A percentile compares a stretch with the other conserved stretches of the same genome.
Conservation (phyloP, 2,113 vertebrate genomes). For the Ptilorrhoa leucosticta region DNA sequence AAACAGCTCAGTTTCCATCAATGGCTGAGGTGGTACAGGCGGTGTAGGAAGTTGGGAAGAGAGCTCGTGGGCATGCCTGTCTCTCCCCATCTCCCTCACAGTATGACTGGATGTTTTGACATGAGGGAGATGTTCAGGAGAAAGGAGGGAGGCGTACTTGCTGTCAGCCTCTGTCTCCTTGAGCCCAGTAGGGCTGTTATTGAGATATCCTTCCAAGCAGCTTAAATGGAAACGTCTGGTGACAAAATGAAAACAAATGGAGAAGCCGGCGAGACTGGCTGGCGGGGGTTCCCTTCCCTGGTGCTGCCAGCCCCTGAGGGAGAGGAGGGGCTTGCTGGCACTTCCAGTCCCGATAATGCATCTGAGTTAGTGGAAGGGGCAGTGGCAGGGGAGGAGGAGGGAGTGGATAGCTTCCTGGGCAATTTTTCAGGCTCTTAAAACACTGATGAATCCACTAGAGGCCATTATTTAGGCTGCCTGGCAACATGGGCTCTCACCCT, state of each 20-base stretch:
- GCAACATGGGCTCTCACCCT: not conserved
- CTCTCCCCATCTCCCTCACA: not conserved
- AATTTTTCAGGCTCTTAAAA: constrained; percentile 18
- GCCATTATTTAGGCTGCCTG: constrained; percentile 8
- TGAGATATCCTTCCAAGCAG: constrained; percentile 60
- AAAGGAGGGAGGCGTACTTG: not conserved
- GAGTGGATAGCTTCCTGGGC: not conserved
- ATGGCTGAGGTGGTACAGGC: not conserved
- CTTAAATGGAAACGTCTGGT: constrained; percentile 64
- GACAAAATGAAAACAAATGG: constrained; percentile 72
- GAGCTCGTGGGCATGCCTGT: not conserved
- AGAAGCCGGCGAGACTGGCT: not conserved
- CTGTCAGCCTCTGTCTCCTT: constrained; percentile 32
- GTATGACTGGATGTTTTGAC: not conserved
- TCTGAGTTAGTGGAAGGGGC: not conserved
- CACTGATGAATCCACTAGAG: not conserved
- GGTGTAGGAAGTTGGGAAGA: not conserved
- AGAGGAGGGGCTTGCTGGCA: constrained; percentile 41
- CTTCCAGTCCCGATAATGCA: not conserved
- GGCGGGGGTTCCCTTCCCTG: not conserved
- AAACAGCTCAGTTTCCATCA: not conserved
- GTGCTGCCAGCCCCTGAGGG: not conserved
- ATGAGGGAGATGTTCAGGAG: not conserved
- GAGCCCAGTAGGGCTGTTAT: constrained; percentile 11
- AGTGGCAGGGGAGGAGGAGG: not conserved